Evolutionary conservation across 1,140 invertebrate species (phyloP).

Genomic region (Leptestheria dahalacensis): DNA sequence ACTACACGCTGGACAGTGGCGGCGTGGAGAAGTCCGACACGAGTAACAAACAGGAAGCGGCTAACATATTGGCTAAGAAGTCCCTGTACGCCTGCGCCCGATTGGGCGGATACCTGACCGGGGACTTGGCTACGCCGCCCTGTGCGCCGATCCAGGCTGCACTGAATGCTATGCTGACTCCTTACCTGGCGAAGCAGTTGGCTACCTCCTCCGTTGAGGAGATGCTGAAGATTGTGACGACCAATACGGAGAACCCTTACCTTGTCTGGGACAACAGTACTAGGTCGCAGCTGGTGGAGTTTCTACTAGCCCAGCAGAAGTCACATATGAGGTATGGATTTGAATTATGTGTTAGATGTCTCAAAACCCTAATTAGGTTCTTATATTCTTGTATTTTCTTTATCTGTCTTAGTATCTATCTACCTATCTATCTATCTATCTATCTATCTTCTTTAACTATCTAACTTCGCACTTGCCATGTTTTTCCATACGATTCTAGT

Average conservation of each 20-base stretch:
- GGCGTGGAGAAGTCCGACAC: slow-evolving; percentile 73
- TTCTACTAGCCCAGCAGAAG: slow-evolving; percentile 58
- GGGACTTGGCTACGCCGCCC: slow-evolving; percentile 43
- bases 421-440: too few species aligned
- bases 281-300: slow-evolving; percentile 77
- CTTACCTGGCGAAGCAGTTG: slow-evolving; percentile 68
- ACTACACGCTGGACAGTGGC: slow-evolving; percentile 93
- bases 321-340: slow-evolving; percentile 32
- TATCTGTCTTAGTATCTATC: too few species aligned
- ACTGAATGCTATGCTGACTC: slow-evolving; percentile 69
- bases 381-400: too few species aligned
- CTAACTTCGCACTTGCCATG: too few species aligned
- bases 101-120: slow-evolving; percentile 54
- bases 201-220: slow-evolving; percentile 51
- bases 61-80: slow-evolving; percentile 79
- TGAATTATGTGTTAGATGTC: slow-evolving; percentile 24
- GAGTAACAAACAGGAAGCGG: slow-evolving; percentile 64
- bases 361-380: background rate
- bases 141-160: slow-evolving; percentile 50
- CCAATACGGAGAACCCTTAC: slow-evolving; percentile 90
- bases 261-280: slow-evolving; percentile 96
- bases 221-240: slow-evolving; percentile 84
- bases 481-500: too few species aligned
- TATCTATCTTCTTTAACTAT: too few species aligned
- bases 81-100: slow-evolving; percentile 67